Base-by-base conservation (phyloP, 2,888 invertebrate species). In the Trichogramma dendrolimi region DNA sequence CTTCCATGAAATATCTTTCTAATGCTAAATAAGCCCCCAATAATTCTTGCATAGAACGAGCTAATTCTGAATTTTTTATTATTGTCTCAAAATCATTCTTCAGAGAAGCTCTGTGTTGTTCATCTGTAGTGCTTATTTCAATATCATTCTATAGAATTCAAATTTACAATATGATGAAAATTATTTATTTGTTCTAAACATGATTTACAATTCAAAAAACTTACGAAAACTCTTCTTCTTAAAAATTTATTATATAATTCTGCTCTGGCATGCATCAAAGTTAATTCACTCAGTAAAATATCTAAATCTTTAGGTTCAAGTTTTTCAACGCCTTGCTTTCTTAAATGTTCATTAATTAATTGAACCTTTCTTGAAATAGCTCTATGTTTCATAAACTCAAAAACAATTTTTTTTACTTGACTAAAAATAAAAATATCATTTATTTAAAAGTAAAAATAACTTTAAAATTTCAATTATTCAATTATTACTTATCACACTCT, bases 1-100 rank as follows among this genome's bases (percentile, higher is more conserved):
- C 96, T 69, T 93, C 91, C 85, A 98, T 88, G 78, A 95, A 98
- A 79, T 91, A 97, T 75, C 94, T 90, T 79, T 99, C 99, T 70
- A 98, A 83, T 27, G 90, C 84, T 58, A 98, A 85, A 80, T 99
- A 99, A 65, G 90, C 87, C 46, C 93, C 91, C 1, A 98, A 83
- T 39, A 93, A 76, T 70, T 92, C 91, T 74, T 93, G 93, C 80
- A 92, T 90, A 51, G 87, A 87, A 40, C 88, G 85, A 68, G 87
- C 91, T 65, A 90, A 81, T 71, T 87, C 88, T 65, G 91, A 90
- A 63, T 87, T 86, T 42, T 84, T 84, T 27, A 94, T 83, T 58
- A 90, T 81, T 55, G 83, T 80, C 67, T 92, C 89, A 44, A 89
- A 80, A 68, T 83, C 81, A 27, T 79, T 77, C 2, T 83, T 67